Base-by-base conservation (phyloP, 2,113 vertebrate genomes). In the Spea multiplicata region DNA sequence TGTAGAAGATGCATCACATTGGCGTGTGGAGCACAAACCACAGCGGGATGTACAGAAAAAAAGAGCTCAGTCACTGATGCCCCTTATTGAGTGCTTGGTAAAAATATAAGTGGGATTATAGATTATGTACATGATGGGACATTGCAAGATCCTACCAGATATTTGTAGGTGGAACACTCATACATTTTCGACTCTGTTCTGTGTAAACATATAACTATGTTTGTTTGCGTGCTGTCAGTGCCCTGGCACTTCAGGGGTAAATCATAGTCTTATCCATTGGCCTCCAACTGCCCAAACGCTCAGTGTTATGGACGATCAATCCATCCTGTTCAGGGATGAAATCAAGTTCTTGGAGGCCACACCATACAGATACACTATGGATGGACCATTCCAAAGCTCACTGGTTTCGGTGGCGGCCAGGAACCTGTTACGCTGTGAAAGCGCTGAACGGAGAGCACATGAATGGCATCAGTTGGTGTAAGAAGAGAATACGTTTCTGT, bases 271-370 rank as follows among this genome's bases (percentile, higher is more conserved):
- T 30, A 30, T 30, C 30, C 30, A 30, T 30, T 30, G 30, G 30
- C 30, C 30, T 30, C 30, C 2, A 30, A 30, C 2, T 30, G 30
- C 30, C 30, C 30, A 30, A 1, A n/a, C 16, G 4, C 3, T 64
- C 66, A 53, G 83, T 50, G 76, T 76, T 64, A 81, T 71, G 8
- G 44, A 81, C 88, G 86, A 82, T 64, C 86, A 74, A 78, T 84
- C 79, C 83, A 87, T 86, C 87, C 84, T 85, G 85, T 85, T 77
- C 66, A 81, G 82, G 84, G 83, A 83, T 85, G 82, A 86, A 89
- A 82, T 83, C 53, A 50, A 74, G 47, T 82, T 82, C 57, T 80
- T 77, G 83, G 81, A 70, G 49, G 71, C 10, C 50, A 2, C 73
- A 81, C 44, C 64, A 66, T 45, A 66, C 30, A 66, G 64, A 66